Base-by-base conservation (phyloP, 2,888 invertebrate species). In the Eristalinus sepulchralis region DNA sequence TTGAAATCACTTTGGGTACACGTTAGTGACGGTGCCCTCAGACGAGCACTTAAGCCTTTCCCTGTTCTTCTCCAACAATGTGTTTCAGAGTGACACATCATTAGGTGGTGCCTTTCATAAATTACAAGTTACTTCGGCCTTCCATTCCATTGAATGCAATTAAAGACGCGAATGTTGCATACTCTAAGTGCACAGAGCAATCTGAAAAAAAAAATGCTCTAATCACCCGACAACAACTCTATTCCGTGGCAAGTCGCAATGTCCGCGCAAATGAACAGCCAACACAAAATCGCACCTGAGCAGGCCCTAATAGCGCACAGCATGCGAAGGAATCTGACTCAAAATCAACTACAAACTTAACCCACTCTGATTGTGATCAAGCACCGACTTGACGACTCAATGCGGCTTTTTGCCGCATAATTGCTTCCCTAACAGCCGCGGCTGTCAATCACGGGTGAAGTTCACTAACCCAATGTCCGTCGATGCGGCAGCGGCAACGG, bases 401-500 rank as follows among this genome's bases (percentile, higher is more conserved):
- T 78, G 82, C 81, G 70, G 39, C 34, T 17, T 67, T 73, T 64
- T 81, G 60, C 82, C 68, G 81, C 85, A 85, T 85, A 73, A 85
- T 85, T 70, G 60, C 64, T 64, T 63, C 67, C 53, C 53, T 17
- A 73, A 68, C 27, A 53, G 5, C 71, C 57, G 11, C n/a, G 11
- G 22, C 33, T 3, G 36, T 33, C 70, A 80, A 59, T 68, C 20
- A 27, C 17, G 8, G 1, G 24, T 13, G 24, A 57, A 57, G 57
- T 57, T 57, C 57, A 57, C n/a, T 57, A 57, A 57, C 57, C 57
- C 57, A 22, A 9, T n/a, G 11, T 1, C 39, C 2, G 3, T 11
- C 22, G 24, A 3, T 67, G 36, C 63, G 34, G 27, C 17, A 67
- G 5, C 27, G 5, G n/a, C n/a, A n/a, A n/a, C n/a, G n/a, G n/a